Base-by-base conservation (phyloP, 2,797 vertebrate genomes). In the Urocyon cinereoargenteus region DNA sequence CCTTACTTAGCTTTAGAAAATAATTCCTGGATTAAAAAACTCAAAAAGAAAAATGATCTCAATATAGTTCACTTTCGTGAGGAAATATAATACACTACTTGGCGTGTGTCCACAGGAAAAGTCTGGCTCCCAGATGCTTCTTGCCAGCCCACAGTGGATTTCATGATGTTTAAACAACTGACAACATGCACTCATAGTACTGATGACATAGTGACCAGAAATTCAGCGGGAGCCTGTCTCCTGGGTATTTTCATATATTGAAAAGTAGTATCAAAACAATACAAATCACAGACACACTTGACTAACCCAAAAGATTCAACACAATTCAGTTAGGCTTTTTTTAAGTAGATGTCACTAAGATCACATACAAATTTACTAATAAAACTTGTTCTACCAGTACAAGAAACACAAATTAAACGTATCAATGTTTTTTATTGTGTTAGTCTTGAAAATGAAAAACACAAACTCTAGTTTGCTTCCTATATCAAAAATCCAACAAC, bases 121-220 rank as follows among this genome's bases (percentile, higher is more conserved):
- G 98, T 98, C 98, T 99, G 98, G 98, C 95, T 99, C 97, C 98
- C 98, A 99, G 98, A 99, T 99, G 98, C 98, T 98, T 98, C 97
- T 98, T 98, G 97, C 96, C 96, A 98, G 96, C 89, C 92, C 93
- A 51, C 96, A 98, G 98, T 55, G 96, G 95, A 97, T 97, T 98
- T 96, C 88, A 98, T 97, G 97, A 97, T 34, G 34, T 97, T 98
- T 98, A 98, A 98, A 97, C 97, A 98, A 98, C 86, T 97, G 96
- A 97, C 93, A 96, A 92, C 96, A 92, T 97, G 73, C 83, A 92
- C 97, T 98, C 97, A 92, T 12, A 97, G 86, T 94, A 95, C 89
- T 97, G 97, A 98, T 92, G 97, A 95, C 98, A 98, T 4, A 28
- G 26, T 61, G 88, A 96, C 95, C 93, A 95, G 55, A 95, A 88